A percentile compares a stretch with the other conserved stretches of the same genome.
phyloP scores from a whole-genome alignment of 2,113 vertebrate species.

The Gymnorhina tibicen region DNA sequence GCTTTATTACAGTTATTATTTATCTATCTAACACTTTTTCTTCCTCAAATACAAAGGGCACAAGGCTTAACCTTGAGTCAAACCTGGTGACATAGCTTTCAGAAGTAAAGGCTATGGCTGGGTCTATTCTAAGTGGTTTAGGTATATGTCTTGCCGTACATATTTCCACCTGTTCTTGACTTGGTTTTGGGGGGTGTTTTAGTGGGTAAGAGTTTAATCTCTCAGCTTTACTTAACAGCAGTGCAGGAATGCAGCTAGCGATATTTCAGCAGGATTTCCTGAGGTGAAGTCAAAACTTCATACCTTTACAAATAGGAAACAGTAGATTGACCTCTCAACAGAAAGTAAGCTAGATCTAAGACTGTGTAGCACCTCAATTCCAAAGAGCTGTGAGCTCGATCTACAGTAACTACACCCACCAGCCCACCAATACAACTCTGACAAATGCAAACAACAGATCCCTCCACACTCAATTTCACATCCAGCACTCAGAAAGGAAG shows the following conservation, averaged over 20 bases:
- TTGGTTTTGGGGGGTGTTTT: not conserved
- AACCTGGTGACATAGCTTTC: not conserved
- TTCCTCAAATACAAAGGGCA: not conserved
- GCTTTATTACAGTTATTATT: not conserved
- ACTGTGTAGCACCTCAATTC: not conserved
- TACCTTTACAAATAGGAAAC: not conserved
- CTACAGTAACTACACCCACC: not conserved
- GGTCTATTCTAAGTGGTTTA: not conserved
- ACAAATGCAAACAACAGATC: not conserved
- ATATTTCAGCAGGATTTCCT: not conserved
- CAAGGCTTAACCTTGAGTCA: not conserved
- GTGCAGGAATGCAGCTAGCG: not conserved
- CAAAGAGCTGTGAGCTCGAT: not conserved
- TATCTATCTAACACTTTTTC: not conserved
- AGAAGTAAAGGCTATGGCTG: not conserved
- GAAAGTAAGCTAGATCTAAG: not conserved
- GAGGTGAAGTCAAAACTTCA: not conserved
- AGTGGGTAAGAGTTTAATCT: not conserved
- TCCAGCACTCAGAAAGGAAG: fast-evolving
- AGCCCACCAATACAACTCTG: not conserved
- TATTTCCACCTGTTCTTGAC: not conserved
- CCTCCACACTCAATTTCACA: not conserved
- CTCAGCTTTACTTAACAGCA: not conserved
- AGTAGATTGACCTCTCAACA: not conserved
- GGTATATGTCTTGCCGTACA: not conserved